phyloP scores from a whole-genome alignment of 2,797 vertebrate genomes.

The Brotula barbata region DNA sequence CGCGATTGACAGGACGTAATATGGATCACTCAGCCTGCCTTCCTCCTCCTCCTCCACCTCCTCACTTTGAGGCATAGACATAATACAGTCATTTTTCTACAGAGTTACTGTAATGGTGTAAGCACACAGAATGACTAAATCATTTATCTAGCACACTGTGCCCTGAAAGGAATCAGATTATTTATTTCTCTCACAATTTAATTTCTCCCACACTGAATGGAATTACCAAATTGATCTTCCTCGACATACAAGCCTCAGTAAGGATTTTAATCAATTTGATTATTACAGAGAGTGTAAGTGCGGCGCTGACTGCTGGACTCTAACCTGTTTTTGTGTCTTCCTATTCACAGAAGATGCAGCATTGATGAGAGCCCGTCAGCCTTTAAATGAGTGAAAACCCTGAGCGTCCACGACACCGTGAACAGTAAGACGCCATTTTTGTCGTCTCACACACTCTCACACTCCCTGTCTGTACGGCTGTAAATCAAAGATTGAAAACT shows the following conservation, averaged over 20 bases:
- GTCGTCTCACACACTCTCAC: neutral
- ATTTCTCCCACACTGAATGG: neutral
- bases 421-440: constrained; percentile 54
- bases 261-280: constrained; percentile 4
- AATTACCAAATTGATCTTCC: neutral
- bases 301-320: neutral
- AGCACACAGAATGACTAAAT: neutral
- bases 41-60: constrained; percentile 7
- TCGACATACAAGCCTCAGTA: neutral
- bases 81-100: neutral
- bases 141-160: neutral
- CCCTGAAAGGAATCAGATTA: neutral
- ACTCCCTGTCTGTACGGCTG: constrained; percentile 2
- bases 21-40: too few species aligned
- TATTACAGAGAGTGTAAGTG: neutral
- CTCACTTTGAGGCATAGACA: neutral
- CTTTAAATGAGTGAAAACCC: constrained; percentile 64
- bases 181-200: constrained; percentile 8
- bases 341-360: constrained; percentile 46
- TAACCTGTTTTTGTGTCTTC: constrained; percentile 27
- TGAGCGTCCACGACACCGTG: constrained; percentile 47
- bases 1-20: neutral
- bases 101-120: neutral
- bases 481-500: constrained; percentile 5
- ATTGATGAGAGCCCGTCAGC: constrained; percentile 54